Base-by-base conservation (phyloP, 2,113 vertebrate species). In the Mystacornis crossleyi region DNA sequence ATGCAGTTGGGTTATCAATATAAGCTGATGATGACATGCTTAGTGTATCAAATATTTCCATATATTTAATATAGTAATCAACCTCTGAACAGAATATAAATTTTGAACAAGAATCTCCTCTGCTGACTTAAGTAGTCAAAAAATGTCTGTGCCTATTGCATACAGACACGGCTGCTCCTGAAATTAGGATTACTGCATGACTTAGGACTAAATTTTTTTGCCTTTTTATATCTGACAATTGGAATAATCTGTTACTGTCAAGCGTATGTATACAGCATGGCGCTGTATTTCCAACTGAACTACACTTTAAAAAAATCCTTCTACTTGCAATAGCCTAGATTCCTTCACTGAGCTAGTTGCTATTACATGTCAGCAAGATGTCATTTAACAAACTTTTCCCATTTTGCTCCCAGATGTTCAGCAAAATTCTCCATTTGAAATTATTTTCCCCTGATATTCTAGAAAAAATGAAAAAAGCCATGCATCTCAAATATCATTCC, bases 361-460 rank as follows among this genome's bases (percentile, higher is more conserved):
- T 90, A 80, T 86, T 91, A 36, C 80, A 83, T 81, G 92, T 93
- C 93, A 96, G 64, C 50, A 93, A 94, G 71, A 93, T 61, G 92
- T 72, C 66, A 90, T 85, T 93, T 86, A 92, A 94, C 91, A 94
- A 92, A 95, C 51, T 79, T 89, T 50, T 60, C 55, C 72, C 86
- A 92, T 91, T 96, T 85, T 88, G 45, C 51, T 93, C 81, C 93
- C 91, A 95, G 95, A 96, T 88, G 88, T 95, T 93, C 54, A 47
- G 65, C 15, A 87, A 87, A 95, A 82, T 67, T 81, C 91, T 70
- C 80, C 72, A 81, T 67, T 81, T 72, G 21, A 74, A 95, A 92
- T 93, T 50, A 84, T 86, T 89, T 84, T 20, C 57, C 81, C 61
- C 80, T 81, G 69, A 86, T 93, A 81, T 67, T 84, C 53, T 47